These are phyloP conservation scores for Dipus sagitta DNA, from an alignment of 2,797 vertebrate genomes.

Conservation along the genomic window DNA sequence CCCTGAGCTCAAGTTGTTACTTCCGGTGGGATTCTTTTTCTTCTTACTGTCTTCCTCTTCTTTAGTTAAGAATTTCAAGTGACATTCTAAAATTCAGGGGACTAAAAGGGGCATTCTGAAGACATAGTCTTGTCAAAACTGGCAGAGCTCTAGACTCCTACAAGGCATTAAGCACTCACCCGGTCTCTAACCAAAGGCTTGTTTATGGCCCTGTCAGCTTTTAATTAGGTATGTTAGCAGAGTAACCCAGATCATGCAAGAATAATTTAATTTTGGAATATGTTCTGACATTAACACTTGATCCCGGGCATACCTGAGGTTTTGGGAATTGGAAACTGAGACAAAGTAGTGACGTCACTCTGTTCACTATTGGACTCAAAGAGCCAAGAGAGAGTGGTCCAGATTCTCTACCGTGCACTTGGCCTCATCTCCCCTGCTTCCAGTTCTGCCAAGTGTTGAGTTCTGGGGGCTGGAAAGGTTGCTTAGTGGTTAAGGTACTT, in stretches of 20 bases:
- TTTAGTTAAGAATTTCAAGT: slow-evolving; percentile 51
- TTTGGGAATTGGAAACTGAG: slow-evolving; percentile 55
- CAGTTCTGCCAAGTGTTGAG: neutral
- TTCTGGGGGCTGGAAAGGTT: neutral
- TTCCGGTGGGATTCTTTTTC: neutral
- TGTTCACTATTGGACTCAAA: slow-evolving; percentile 13
- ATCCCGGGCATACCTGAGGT: slow-evolving; percentile 48
- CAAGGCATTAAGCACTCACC: slow-evolving; percentile 42
- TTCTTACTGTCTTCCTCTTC: slow-evolving; percentile 44
- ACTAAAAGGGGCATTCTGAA: neutral
- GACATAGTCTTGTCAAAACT: slow-evolving; percentile 51
- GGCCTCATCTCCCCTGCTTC: neutral
- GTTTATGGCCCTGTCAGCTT: slow-evolving; percentile 20
- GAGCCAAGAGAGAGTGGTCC: neutral
- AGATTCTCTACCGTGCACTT: slow-evolving; percentile 18
- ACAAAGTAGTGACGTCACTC: slow-evolving; percentile 37
- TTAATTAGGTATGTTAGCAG: neutral
- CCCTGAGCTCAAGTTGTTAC: neutral
- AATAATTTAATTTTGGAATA: slow-evolving; percentile 51
- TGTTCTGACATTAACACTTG: slow-evolving; percentile 49
- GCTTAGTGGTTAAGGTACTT: no score
- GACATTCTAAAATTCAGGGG: slow-evolving; percentile 54
- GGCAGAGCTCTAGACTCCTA: slow-evolving; percentile 2
- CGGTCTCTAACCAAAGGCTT: slow-evolving; percentile 44
- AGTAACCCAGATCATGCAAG: slow-evolving; percentile 47